Evolutionary conservation across 2,797 vertebrate species (phyloP).

Genomic region (Garrulus glandarius): DNA sequence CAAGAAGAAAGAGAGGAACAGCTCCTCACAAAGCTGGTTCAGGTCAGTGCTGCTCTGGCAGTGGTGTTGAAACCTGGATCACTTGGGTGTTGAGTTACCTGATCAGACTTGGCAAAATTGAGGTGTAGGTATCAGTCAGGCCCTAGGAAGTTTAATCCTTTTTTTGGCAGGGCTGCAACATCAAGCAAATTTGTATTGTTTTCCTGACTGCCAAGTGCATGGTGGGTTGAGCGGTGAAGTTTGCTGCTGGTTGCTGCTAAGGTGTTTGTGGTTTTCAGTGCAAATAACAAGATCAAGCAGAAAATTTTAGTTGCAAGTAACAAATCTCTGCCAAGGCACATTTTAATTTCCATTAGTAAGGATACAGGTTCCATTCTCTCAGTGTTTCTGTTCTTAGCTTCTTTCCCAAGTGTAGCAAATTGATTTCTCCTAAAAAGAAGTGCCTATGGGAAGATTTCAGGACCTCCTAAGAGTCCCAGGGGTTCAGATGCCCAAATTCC

Average conservation of each 20-base stretch:
- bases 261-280: background rate
- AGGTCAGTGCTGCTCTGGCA: background rate
- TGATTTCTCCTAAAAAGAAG: background rate
- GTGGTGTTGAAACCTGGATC: background rate
- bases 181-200: background rate
- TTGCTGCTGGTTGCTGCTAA: background rate
- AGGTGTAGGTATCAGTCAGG: background rate
- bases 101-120: background rate
- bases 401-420: background rate
- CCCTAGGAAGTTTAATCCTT: background rate
- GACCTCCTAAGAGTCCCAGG: background rate
- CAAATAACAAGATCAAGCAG: background rate
- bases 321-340: background rate
- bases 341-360: background rate
- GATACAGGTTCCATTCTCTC: background rate
- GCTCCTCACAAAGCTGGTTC: background rate
- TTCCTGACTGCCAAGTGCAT: background rate
- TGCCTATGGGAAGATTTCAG: constrained; percentile 11
- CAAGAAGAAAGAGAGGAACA: background rate
- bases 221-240: background rate
- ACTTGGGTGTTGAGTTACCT: background rate
- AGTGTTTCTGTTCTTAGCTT: background rate
- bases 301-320: background rate
- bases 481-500: background rate
- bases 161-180: background rate